Evolutionary conservation across 2,797 vertebrate genomes (phyloP), one percentile per base, ranked within the genome.

Genomic region (Sebastes cheni): DNA sequence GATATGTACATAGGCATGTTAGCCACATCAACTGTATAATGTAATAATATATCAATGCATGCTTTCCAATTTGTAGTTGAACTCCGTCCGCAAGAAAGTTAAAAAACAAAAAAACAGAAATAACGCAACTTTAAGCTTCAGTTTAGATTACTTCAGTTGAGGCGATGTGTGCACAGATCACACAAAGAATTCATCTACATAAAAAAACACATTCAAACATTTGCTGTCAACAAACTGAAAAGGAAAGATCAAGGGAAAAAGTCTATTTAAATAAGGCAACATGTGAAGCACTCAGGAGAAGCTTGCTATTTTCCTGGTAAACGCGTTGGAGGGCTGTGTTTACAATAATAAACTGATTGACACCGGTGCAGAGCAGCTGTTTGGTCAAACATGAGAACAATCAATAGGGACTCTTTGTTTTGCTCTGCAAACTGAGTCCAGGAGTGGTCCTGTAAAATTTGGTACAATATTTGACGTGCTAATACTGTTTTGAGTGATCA

Each of bases 401-500:
- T 95, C 86, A 88, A 91, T 92, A 86, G 70, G 80, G 85, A 77
- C 86, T 90, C 80, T 89, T 86, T 92, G 89, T 90, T 89, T 93
- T 91, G 89, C 77, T 88, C 66, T 59, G 80, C 83, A 91, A 88
- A 87, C 86, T 65, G 56, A 79, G 80, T 77, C 77, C 81, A 75
- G 6, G 55, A 82, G 82, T 77, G 75, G 75, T 73, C 72, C 70
- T 66, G 77, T 66, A 86, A 89, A 89, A 85, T 88, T 67, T 81
- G 78, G 85, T 76, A 89, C 80, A 90, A 88, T 93, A 90, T 93
- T 93, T 94, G 86, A 92, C 74, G 83, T 92, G 91, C 87, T 90
- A 92, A 93, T 91, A 88, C 88, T 87, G 87, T 88, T 87, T 88
- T 91, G 91, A 93, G 91, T 93, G 89, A 93, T 92, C 83, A 77